A percentile compares a stretch with the other conserved stretches of the same genome.
These are phyloP conservation scores for Fukomys damarensis DNA, from an alignment of 2,113 vertebrate genomes.

Conservation along the genomic window DNA sequence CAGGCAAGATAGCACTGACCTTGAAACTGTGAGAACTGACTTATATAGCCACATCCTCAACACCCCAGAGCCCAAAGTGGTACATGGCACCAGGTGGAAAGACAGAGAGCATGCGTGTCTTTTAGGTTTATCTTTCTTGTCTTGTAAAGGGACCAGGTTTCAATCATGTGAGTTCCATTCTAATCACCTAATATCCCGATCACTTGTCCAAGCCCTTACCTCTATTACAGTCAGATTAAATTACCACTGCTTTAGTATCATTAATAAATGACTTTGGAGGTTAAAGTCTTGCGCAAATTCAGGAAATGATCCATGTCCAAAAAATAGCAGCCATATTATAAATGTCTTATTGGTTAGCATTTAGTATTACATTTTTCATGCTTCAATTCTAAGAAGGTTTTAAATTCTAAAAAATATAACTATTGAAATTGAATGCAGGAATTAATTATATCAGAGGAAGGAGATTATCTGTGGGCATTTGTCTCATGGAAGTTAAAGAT, in stretches of 20 bases:
- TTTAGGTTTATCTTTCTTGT: no score
- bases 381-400: not conserved
- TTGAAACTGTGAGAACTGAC: no score
- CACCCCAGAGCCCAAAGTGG: not conserved
- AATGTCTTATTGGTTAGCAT: not conserved
- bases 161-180: not conserved
- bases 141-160: not conserved
- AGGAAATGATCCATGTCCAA: no score
- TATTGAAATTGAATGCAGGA: not conserved
- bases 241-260: not conserved
- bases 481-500: not conserved
- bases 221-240: not conserved
- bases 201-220: not conserved
- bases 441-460: conserved; percentile 22
- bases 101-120: no score
- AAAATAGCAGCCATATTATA: not conserved
- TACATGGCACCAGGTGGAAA: no score
- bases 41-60: no score
- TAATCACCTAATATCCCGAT: not conserved
- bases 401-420: not conserved
- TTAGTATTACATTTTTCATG: not conserved
- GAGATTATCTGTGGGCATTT: not conserved
- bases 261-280: not conserved
- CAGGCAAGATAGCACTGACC: no score
- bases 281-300: not conserved